Evolutionary conservation across 2,113 vertebrate species (phyloP).

Genomic region (Perca fluviatilis): DNA sequence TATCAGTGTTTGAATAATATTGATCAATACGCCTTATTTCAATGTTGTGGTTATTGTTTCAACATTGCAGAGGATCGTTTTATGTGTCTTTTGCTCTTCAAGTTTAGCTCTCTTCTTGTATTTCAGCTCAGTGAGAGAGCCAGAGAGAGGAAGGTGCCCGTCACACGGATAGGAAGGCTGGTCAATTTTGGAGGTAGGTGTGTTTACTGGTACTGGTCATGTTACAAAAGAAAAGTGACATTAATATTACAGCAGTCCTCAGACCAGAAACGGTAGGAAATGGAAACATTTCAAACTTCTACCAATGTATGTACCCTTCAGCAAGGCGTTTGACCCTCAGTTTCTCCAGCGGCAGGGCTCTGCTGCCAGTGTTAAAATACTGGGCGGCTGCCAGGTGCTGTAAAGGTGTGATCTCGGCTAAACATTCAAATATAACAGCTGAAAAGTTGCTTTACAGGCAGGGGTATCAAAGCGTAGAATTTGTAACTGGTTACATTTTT

Average conservation of each 20-base stretch:
- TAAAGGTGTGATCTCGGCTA: background rate
- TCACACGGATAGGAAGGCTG: conserved; percentile 91
- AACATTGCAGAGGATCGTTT: background rate
- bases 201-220: background rate
- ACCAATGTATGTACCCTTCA: background rate
- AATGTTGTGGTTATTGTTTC: background rate
- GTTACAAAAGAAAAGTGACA: background rate
- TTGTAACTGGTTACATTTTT: background rate
- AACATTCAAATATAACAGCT: background rate
- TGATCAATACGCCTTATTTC: background rate
- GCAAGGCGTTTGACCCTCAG: background rate
- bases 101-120: conserved; percentile 12
- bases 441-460: background rate
- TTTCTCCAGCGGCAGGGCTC: no score
- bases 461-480: background rate
- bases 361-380: background rate
- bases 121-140: conserved; percentile 91
- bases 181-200: conserved; percentile 92
- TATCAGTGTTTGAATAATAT: background rate
- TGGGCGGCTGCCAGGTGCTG: background rate
- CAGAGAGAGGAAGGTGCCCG: conserved; percentile 92
- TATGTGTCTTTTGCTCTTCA: background rate
- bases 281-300: background rate
- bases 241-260: background rate
- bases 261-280: background rate